A percentile compares a stretch with the other conserved stretches of the same genome.
Evolutionary conservation across 2,888 invertebrate species (phyloP).

Genomic region (Trissolcus brochymenae): DNA sequence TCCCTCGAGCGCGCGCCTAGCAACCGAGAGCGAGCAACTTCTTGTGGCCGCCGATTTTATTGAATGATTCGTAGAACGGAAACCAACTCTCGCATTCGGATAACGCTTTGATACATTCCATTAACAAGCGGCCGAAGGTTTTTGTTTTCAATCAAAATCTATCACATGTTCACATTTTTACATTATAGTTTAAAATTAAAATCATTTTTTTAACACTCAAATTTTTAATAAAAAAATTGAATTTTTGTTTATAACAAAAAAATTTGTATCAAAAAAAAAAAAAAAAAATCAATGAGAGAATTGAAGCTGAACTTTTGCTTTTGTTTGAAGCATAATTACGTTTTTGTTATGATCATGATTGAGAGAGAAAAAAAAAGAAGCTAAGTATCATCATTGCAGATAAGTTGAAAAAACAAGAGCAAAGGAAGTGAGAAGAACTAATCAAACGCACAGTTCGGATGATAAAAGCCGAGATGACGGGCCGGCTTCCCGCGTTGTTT

Average conservation of each 20-base stretch:
- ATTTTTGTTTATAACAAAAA: too few species aligned
- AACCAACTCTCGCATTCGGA: constrained; percentile 46
- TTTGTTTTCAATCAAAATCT: not conserved
- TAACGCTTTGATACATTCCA: constrained; percentile 34
- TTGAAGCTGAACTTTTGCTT: too few species aligned
- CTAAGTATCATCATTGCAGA: too few species aligned
- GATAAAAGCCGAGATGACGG: constrained; percentile 33
- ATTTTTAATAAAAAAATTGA: too few species aligned
- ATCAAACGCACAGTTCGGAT: constrained; percentile 32
- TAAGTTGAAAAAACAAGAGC: constrained; percentile 2
- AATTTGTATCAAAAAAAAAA: too few species aligned
- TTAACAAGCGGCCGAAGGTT: not conserved
- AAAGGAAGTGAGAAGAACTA: constrained; percentile 16
- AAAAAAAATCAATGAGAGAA: too few species aligned
- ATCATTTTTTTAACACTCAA: too few species aligned
- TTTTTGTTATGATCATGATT: too few species aligned
- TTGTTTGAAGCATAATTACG: too few species aligned
- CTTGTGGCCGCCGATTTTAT: constrained; percentile 46
- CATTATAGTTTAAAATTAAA: not conserved
- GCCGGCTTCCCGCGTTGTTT: constrained; percentile 47
- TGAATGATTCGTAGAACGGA: constrained; percentile 53
- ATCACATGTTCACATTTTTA: not conserved
- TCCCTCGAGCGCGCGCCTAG: constrained; percentile 43
- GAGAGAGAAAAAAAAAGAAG: too few species aligned
- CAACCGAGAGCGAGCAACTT: constrained; percentile 38